phyloP scores from a whole-genome alignment of 2,113 vertebrate genomes.

The Pundamilia nyererei region DNA sequence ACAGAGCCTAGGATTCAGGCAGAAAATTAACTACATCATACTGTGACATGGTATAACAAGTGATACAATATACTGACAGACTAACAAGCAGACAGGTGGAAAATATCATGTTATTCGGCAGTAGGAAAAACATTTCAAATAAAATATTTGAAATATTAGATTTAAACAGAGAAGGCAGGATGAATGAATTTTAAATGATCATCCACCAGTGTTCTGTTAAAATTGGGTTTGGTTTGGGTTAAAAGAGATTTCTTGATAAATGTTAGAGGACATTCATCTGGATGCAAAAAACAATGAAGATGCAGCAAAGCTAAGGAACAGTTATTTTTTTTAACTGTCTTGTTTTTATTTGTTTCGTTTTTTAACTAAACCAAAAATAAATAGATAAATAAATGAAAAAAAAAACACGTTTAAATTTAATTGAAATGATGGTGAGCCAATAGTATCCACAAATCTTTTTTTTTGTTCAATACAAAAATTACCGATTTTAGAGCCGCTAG shows the following conservation, averaged over 20 bases:
- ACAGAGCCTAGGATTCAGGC: background rate
- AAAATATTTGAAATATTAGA: background rate
- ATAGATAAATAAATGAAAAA: background rate
- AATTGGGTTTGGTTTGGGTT: background rate
- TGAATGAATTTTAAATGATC: background rate
- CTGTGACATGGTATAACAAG: too few species aligned
- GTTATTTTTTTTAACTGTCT: background rate
- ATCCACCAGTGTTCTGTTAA: background rate
- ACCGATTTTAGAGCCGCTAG: background rate
- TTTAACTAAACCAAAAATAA: background rate
- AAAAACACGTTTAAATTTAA: background rate
- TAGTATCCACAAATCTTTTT: background rate
- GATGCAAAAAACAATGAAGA: background rate
- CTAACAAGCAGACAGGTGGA: background rate
- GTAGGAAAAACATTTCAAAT: background rate
- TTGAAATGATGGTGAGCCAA: background rate
- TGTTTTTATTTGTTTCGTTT: background rate
- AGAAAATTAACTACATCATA: background rate
- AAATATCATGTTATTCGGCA: background rate
- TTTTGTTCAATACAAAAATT: background rate
- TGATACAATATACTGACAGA: background rate
- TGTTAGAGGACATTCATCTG: background rate
- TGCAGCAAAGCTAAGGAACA: background rate
- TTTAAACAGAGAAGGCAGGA: background rate
- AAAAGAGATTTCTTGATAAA: background rate